Evolutionary conservation across 2,797 vertebrate species (phyloP).

Genomic region (Calcarius lapponicus): DNA sequence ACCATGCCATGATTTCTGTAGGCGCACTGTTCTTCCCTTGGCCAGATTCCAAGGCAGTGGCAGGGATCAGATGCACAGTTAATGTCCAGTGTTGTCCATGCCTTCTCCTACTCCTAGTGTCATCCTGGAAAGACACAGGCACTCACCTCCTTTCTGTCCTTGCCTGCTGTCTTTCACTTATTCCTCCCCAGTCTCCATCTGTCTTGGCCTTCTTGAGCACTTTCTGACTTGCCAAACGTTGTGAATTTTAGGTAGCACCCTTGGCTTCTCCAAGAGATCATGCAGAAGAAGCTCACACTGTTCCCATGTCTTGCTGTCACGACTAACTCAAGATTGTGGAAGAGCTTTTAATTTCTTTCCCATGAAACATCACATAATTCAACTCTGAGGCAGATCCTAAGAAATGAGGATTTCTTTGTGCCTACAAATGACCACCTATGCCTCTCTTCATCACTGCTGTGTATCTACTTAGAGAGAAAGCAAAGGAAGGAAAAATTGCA

Average conservation of each 20-base stretch:
- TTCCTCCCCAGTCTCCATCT: background rate
- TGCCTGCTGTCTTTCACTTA: background rate
- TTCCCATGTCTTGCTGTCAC: background rate
- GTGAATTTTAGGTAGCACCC: background rate
- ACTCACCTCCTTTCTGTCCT: background rate
- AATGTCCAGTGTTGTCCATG: background rate
- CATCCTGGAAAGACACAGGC: accelerated
- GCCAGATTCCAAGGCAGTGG: background rate
- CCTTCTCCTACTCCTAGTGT: background rate
- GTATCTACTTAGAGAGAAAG: background rate
- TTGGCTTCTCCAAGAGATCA: background rate
- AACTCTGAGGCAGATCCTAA: background rate
- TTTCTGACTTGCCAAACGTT: background rate
- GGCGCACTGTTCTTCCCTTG: background rate
- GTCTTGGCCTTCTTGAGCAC: background rate
- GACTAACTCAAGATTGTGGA: background rate
- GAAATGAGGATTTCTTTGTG: background rate
- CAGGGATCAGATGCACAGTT: background rate
- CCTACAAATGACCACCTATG: background rate
- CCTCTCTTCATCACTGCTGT: background rate
- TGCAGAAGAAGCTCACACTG: background rate
- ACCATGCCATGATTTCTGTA: background rate
- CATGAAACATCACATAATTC: background rate
- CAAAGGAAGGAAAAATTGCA: background rate
- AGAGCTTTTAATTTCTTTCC: background rate